Percentiles rank a stretch among this genome's conserved stretches.
These are phyloP conservation scores for Tenebrio molitor DNA, from an alignment of 1,140 invertebrate species.

Conservation along the genomic window DNA sequence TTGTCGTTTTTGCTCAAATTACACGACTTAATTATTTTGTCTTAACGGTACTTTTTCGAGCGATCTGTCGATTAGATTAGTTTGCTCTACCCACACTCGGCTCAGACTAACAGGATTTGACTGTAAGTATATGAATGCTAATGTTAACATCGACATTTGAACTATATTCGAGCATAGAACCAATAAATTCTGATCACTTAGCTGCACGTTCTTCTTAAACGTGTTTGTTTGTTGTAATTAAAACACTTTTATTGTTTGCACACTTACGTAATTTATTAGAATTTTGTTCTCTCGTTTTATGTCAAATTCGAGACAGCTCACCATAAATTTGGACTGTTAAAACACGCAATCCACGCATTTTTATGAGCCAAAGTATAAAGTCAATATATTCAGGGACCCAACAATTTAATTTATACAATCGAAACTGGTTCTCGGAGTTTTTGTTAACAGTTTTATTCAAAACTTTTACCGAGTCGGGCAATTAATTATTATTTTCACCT, in stretches of 20 bases:
- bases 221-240: slow-evolving; percentile 12
- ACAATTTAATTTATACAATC: slow-evolving; percentile 40
- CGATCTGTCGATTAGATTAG: slow-evolving; percentile 16
- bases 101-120: neutral
- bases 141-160: neutral
- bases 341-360: slow-evolving; percentile 39
- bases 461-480: slow-evolving; percentile 9
- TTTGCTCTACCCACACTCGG: neutral
- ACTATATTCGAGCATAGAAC: neutral
- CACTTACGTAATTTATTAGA: slow-evolving; percentile 36
- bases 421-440: slow-evolving; percentile 36
- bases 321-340: slow-evolving; percentile 33
- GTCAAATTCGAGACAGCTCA: slow-evolving; percentile 32
- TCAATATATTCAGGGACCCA: slow-evolving; percentile 37
- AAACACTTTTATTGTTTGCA: slow-evolving; percentile 37
- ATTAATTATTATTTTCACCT: slow-evolving; percentile 38
- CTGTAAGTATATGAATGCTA: neutral
- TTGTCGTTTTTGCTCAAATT: neutral
- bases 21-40: slow-evolving; percentile 1
- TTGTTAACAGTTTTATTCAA: slow-evolving; percentile 31
- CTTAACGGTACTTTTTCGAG: slow-evolving; percentile 19
- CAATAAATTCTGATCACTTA: neutral
- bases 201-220: neutral
- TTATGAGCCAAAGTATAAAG: slow-evolving; percentile 39
- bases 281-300: slow-evolving; percentile 33